Evolutionary conservation across 2,797 vertebrate genomes (phyloP).

Genomic region (Schizopygopsis pylzovi): DNA sequence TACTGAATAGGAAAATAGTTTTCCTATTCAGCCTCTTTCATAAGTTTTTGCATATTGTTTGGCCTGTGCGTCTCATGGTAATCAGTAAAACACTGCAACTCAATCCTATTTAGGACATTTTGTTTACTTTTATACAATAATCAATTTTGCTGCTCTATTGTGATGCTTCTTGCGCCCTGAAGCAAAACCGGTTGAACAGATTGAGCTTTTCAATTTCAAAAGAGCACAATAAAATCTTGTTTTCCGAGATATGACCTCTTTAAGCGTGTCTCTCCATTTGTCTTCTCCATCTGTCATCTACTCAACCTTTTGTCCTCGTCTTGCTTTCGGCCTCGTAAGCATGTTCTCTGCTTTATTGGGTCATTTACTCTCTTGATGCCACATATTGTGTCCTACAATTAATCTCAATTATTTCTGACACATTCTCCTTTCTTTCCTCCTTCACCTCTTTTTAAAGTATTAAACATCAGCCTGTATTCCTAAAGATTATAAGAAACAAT

Average conservation of each 20-base stretch:
- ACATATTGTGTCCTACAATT: constrained; percentile 3
- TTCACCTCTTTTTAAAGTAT: background rate
- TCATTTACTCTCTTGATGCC: constrained; percentile 6
- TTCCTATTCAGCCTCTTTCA: background rate
- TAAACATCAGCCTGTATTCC: background rate
- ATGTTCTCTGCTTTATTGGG: background rate
- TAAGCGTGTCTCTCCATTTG: constrained; percentile 6
- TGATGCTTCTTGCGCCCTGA: background rate
- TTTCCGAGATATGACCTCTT: background rate
- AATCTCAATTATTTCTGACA: constrained; percentile 9
- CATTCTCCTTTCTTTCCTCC: constrained; percentile 6
- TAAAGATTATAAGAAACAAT: no score
- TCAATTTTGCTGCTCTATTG: background rate
- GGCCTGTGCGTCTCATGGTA: background rate
- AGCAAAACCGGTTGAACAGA: background rate
- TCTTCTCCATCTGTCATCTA: constrained; percentile 31
- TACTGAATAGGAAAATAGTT: background rate
- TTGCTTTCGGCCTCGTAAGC: background rate
- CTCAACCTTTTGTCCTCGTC: constrained; percentile 3
- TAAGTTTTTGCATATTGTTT: background rate
- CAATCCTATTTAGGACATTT: background rate
- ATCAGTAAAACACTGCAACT: background rate
- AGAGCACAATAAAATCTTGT: background rate
- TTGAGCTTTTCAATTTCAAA: background rate
- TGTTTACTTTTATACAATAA: background rate